Percentiles rank a stretch among this genome's conserved stretches.
phyloP scores from a whole-genome alignment of 2,797 vertebrate species.

The Buceros bicornis region DNA sequence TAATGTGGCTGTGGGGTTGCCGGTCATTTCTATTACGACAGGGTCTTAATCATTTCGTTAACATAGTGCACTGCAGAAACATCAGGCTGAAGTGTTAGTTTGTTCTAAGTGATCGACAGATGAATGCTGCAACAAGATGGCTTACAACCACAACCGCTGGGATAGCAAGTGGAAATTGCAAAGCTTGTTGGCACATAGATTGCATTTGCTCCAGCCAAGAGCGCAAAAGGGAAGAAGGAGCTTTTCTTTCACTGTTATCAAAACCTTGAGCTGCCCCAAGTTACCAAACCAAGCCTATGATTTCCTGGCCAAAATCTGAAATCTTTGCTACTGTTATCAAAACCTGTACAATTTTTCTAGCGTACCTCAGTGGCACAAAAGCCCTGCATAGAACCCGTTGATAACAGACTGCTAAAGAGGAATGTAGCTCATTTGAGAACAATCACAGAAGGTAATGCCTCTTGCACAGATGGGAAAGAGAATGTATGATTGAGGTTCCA shows the following conservation, averaged over 20 bases:
- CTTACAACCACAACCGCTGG: neutral
- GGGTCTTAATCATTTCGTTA: neutral
- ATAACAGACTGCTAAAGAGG: neutral
- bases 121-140: neutral
- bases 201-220: neutral
- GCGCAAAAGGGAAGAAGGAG: neutral
- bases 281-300: neutral
- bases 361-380: neutral
- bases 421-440: neutral
- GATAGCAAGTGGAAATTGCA: neutral
- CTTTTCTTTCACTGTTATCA: neutral
- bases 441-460: neutral
- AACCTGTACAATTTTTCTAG: neutral
- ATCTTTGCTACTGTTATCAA: neutral
- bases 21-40: neutral
- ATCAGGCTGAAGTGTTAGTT: neutral
- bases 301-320: neutral
- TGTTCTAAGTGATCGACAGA: neutral
- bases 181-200: accelerated
- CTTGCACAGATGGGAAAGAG: neutral
- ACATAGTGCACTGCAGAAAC: neutral
- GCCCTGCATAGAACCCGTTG: neutral
- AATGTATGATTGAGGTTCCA: neutral
- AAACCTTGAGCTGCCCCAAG: neutral
- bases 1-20: accelerated